These are phyloP conservation scores for Anodontia alba DNA, from an alignment of 2,888 invertebrate genomes.

Conservation along the genomic window DNA sequence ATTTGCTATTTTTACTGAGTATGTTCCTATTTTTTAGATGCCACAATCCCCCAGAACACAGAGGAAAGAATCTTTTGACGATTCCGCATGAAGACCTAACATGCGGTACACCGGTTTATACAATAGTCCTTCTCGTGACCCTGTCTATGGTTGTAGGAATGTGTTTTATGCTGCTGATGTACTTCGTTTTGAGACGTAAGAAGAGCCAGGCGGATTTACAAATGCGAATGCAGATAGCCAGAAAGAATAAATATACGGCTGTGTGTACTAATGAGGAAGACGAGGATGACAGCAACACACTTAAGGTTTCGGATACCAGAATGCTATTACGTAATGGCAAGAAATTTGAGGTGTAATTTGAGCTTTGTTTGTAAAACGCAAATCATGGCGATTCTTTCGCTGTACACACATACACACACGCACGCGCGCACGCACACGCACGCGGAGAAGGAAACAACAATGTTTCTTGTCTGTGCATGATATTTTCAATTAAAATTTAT, in stretches of 20 bases:
- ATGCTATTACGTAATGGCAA: background rate
- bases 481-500: too few relatives aligned
- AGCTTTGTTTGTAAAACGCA: too few relatives aligned
- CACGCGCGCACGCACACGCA: too few relatives aligned
- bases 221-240: background rate
- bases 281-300: too few relatives aligned
- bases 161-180: background rate
- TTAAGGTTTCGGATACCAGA: background rate
- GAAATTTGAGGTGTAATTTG: too few relatives aligned
- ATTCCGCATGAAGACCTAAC: conserved; percentile 6
- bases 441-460: too few relatives aligned
- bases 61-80: conserved; percentile 20
- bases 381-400: too few relatives aligned
- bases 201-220: background rate
- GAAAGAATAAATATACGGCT: conserved; percentile 39
- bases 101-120: conserved; percentile 12
- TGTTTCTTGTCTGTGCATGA: too few relatives aligned
- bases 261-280: conserved; percentile 50
- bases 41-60: conserved; percentile 1
- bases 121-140: conserved; percentile 7
- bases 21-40: conserved; percentile 15
- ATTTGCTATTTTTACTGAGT: background rate
- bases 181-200: background rate
- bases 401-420: too few relatives aligned
- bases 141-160: background rate